Percentiles rank a stretch among this genome's conserved stretches.
These are phyloP conservation scores for Phortica magna DNA, from an alignment of 2,888 invertebrate genomes.

Conservation along the genomic window DNA sequence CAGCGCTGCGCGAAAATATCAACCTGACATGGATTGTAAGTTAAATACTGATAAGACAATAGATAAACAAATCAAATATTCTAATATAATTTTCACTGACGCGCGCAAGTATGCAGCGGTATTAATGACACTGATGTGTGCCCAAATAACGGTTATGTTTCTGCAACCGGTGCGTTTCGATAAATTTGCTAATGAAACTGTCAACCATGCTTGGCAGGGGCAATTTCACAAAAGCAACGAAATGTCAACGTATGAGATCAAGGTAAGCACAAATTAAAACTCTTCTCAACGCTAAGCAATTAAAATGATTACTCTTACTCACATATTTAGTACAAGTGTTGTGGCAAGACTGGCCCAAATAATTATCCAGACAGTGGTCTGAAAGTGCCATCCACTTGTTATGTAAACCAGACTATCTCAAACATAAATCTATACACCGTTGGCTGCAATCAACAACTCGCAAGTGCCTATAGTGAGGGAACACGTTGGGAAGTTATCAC, in stretches of 20 bases:
- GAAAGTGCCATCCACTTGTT: constrained; percentile 64
- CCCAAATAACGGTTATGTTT: constrained; percentile 68
- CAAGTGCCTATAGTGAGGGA: constrained; percentile 53
- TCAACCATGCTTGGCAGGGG: constrained; percentile 62
- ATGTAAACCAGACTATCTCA: constrained; percentile 56
- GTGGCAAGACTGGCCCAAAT: constrained; percentile 64
- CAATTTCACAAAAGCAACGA: constrained; percentile 51
- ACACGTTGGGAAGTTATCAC: constrained; percentile 65
- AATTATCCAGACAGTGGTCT: constrained; percentile 60
- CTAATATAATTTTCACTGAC: not conserved
- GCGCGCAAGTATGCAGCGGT: constrained; percentile 60
- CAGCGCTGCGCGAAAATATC: constrained; percentile 58
- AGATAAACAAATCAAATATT: not conserved
- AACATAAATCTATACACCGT: constrained; percentile 50
- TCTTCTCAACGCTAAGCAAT: not conserved
- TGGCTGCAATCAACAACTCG: constrained; percentile 59
- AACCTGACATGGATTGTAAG: constrained; percentile 67
- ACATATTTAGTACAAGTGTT: constrained; percentile 59
- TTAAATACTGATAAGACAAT: constrained; percentile 21
- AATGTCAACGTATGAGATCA: constrained; percentile 67
- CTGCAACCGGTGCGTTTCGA: constrained; percentile 64
- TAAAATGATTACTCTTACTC: not conserved
- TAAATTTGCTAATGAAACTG: constrained; percentile 63
- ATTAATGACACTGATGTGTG: constrained; percentile 58
- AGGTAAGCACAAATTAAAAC: constrained; percentile 52